Base-by-base conservation (phyloP, 2,888 invertebrate species). In the Morinoia aosen region DNA sequence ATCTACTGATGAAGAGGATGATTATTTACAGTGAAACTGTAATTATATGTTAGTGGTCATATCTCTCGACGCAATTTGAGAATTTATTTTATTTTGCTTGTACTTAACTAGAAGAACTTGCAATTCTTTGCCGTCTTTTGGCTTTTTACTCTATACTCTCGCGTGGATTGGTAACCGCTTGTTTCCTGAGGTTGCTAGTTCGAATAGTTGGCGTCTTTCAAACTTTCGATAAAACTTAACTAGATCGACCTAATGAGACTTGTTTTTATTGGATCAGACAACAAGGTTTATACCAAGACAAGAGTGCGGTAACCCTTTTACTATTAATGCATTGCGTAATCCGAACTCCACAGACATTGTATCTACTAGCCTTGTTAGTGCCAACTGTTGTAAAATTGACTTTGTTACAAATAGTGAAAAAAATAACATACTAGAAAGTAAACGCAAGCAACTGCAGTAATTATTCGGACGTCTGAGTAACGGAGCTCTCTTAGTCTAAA, bases 61-160 rank as follows among this genome's bases (percentile, higher is more conserved):
- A 93, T 93, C 16, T 39, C 90, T 90, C 33, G 93, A 93, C 93
- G n/a, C 33, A 57, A 33, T 5, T 56, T 93, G 93, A 56, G 93
- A 93, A 57, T 93, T 93, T 57, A 93, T 93, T 57, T 93, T 57
- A 93, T 93, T 93, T 93, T 57, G 48, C 57, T 57, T 57, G 93
- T 93, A 93, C 93, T 93, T 93, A 93, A 93, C 19, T 93, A 76
- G 76, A 16, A 33, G 76, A 76, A 76, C 76, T 25, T 33, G 33
- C 8, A 33, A 76, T 16, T 76, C 33, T 76, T 76, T 76, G 61
- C 61, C 19, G 12, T 33, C 25, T 76, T 76, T 33, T 76, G 8
- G 76, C 25, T 76, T 76, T 76, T 76, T 76, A 76, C 76, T 76
- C 76, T 76, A 25, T 48, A 48, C 33, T 76, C 8, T 33, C 76